phyloP scores from a whole-genome alignment of 2,888 invertebrate genomes.

The Watsonalla cultraria region DNA sequence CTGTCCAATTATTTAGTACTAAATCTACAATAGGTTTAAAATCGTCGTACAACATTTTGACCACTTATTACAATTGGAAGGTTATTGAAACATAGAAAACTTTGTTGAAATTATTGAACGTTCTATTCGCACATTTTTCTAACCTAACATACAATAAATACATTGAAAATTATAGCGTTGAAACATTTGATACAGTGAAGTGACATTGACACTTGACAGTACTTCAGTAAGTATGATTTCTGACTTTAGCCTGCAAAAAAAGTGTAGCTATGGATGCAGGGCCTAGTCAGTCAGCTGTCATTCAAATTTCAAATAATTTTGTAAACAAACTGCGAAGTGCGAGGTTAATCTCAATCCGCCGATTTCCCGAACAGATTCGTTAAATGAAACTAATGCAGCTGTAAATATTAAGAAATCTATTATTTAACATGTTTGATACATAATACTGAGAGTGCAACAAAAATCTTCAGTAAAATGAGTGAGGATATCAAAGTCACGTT shows the following conservation, averaged over 20 bases:
- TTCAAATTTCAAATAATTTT: constrained; percentile 12
- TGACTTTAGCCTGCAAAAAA: no score
- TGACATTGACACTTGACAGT: no score
- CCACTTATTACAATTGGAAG: constrained; percentile 4
- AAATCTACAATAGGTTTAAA: constrained; percentile 82
- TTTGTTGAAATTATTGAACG: background rate
- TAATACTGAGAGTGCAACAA: background rate
- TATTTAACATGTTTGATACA: background rate
- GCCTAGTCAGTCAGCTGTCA: background rate
- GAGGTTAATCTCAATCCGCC: constrained; percentile 9
- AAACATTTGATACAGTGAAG: no score
- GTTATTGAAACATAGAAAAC: background rate
- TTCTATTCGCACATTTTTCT: constrained; percentile 30
- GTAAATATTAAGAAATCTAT: no score
- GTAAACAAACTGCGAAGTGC: constrained; percentile 22
- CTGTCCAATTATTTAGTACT: constrained; percentile 86
- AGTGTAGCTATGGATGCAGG: no score
- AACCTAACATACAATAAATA: constrained; percentile 22
- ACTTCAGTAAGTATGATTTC: no score
- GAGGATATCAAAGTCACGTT: constrained; percentile 71
- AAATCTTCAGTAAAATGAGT: constrained; percentile 34
- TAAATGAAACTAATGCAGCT: no score
- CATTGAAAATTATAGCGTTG: no score
- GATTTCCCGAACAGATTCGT: no score
- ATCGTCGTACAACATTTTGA: constrained; percentile 65